Conservation (phyloP, 1,140 invertebrate species). For the Halictus rubicundus region DNA sequence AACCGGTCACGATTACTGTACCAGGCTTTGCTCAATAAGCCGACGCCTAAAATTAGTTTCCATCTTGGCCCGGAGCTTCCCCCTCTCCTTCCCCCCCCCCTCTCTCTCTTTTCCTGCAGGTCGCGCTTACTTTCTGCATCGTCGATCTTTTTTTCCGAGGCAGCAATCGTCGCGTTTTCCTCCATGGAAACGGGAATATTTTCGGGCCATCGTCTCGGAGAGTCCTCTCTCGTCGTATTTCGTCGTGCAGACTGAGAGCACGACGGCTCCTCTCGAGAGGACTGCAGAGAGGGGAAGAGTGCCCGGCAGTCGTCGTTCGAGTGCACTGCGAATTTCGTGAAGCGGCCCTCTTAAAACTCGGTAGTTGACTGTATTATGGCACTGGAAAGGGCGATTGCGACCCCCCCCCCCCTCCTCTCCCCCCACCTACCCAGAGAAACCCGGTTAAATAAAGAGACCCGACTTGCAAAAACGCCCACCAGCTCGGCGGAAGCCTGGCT, state of each 20-base stretch:
- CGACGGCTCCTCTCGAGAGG: conserved; percentile 1
- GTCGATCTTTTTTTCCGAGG: conserved; percentile 2
- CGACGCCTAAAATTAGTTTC: conserved; percentile 38
- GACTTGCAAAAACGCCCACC: background rate
- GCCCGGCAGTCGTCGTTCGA: conserved; percentile 14
- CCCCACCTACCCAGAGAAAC: background rate
- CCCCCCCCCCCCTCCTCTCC: too few species aligned
- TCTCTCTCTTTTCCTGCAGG: background rate
- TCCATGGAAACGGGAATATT: conserved; percentile 2
- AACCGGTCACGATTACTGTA: conserved; percentile 25
- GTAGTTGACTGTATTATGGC: background rate
- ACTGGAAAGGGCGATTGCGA: background rate
- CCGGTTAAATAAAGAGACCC: background rate
- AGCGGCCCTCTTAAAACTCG: conserved; percentile 7
- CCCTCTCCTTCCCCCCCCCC: background rate
- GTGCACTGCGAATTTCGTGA: conserved; percentile 18
- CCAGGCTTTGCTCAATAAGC: conserved; percentile 26
- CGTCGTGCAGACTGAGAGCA: background rate
- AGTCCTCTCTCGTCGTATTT: conserved; percentile 28
- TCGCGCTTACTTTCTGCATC: conserved; percentile 17
- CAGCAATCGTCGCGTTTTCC: background rate
- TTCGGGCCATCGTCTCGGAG: conserved; percentile 25
- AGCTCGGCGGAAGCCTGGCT: too few species aligned
- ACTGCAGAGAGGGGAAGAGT: background rate
- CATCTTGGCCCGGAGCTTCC: background rate